phyloP scores from a whole-genome alignment of 2,888 invertebrate genomes.

The Leptodirus hochenwartii region DNA sequence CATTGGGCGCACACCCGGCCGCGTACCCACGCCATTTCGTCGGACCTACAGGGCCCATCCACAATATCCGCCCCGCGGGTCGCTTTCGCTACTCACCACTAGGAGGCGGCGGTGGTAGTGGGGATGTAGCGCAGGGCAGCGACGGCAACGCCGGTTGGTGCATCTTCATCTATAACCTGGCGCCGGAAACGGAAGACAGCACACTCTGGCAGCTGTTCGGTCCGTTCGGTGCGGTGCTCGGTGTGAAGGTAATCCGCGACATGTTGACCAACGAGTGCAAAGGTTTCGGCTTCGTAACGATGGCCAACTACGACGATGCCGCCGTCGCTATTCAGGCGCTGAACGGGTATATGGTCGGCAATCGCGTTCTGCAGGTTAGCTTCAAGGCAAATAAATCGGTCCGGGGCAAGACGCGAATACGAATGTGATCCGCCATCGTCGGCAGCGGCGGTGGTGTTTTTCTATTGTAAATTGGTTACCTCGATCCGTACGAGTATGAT shows the following conservation, averaged over 20 bases:
- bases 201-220: conserved; percentile 90
- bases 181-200: conserved; percentile 82
- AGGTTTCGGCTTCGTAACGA: conserved; percentile 95
- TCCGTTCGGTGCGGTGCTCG: conserved; percentile 93
- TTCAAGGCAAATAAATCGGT: conserved; percentile 93
- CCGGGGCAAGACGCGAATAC: background rate
- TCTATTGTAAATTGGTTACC: too few relatives aligned
- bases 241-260: conserved; percentile 92
- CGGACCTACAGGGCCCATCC: conserved; percentile 58
- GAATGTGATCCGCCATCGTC: background rate
- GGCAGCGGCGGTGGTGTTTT: background rate
- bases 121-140: conserved; percentile 69
- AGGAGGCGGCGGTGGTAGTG: conserved; percentile 46
- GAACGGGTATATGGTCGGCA: conserved; percentile 90
- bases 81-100: conserved; percentile 60
- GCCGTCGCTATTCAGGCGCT: conserved; percentile 90
- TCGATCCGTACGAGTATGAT: too few relatives aligned
- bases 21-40: conserved; percentile 68
- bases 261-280: conserved; percentile 93
- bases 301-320: conserved; percentile 97
- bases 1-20: conserved; percentile 58
- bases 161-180: conserved; percentile 84
- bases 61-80: conserved; percentile 28
- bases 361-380: conserved; percentile 91
- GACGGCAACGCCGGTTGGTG: conserved; percentile 81